phyloP scores from a whole-genome alignment of 2,113 vertebrate species.

The Labrus mixtus region DNA sequence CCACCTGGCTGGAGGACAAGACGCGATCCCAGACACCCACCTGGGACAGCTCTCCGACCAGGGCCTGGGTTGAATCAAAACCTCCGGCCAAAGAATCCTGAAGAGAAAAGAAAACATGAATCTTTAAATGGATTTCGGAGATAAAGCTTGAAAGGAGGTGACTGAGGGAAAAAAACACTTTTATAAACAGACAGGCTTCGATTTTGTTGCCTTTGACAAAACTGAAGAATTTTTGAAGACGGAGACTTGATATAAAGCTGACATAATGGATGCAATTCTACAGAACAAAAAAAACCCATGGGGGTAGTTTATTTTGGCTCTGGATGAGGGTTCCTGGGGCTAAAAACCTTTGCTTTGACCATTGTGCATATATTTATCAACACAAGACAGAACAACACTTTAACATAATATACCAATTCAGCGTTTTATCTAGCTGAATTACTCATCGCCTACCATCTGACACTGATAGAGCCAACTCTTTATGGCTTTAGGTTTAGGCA shows the following conservation, averaged over 20 bases:
- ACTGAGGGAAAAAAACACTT: neutral
- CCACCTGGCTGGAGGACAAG: constrained; percentile 88
- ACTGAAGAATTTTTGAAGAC: neutral
- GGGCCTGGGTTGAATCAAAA: constrained; percentile 94
- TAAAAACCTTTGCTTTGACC: no score
- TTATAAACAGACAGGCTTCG: no score
- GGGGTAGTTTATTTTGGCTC: neutral
- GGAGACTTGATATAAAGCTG: neutral
- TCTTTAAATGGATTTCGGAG: neutral
- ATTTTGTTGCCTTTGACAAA: neutral
- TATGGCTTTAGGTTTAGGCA: no score
- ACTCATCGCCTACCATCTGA: no score
- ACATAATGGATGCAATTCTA: neutral
- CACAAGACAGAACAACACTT: no score
- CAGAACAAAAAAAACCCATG: neutral
- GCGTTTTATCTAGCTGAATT: no score
- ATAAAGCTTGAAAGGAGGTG: neutral
- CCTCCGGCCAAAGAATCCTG: constrained; percentile 90
- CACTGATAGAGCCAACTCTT: no score
- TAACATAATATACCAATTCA: no score
- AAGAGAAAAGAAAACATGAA: neutral
- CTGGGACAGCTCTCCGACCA: constrained; percentile 94
- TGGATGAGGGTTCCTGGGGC: no score
- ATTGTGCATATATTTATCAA: no score
- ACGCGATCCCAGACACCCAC: constrained; percentile 93